Percentiles rank a stretch among this genome's conserved stretches.
These are phyloP conservation scores for Bambusicola thoracicus DNA, from an alignment of 2,113 vertebrate genomes.

Conservation along the genomic window DNA sequence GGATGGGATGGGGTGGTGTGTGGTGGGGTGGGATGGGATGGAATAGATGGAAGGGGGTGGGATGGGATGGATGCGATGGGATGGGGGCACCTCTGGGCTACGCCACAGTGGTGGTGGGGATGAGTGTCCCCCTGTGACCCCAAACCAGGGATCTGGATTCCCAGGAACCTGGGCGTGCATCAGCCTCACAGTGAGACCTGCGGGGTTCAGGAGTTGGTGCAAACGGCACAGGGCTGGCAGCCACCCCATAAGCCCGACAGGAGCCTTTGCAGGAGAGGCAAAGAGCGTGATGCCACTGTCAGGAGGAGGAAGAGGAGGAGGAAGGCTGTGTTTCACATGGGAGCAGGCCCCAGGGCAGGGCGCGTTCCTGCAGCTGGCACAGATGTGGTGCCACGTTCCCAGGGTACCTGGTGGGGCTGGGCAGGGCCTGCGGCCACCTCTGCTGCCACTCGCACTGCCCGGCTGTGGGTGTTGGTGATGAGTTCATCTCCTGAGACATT, in stretches of 20 bases:
- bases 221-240: accelerated
- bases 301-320: background rate
- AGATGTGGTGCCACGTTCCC: background rate
- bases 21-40: no score
- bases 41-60: no score
- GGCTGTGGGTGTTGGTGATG: background rate
- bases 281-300: accelerated
- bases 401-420: background rate
- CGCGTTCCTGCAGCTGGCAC: background rate
- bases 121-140: accelerated
- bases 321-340: background rate
- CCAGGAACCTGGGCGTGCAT: accelerated
- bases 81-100: background rate
- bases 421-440: background rate
- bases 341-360: background rate
- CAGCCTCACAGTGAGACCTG: background rate
- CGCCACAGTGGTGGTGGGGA: background rate
- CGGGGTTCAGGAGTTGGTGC: accelerated
- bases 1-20: no score
- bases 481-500: conserved; percentile 9
- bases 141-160: background rate
- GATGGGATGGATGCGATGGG: background rate
- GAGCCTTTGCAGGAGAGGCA: background rate
- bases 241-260: accelerated
- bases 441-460: background rate